Evolutionary conservation across 2,888 invertebrate species (phyloP).

Genomic region (Lamellibrachia columna): DNA sequence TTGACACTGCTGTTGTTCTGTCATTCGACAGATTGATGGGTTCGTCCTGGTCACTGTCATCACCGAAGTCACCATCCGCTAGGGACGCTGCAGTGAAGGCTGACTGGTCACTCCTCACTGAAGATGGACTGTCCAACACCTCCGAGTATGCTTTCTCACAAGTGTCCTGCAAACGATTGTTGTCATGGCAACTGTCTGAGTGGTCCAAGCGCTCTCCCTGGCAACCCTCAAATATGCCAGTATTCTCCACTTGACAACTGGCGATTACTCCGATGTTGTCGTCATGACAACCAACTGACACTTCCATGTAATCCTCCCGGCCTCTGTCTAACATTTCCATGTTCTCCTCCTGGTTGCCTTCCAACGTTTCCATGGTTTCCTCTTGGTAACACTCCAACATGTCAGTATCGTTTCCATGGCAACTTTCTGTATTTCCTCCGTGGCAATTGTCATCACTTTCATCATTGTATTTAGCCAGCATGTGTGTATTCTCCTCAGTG

Average conservation of each 20-base stretch:
- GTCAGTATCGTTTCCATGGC: neutral
- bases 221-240: neutral
- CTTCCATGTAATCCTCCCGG: neutral
- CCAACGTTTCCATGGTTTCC: neutral
- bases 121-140: neutral
- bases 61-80: neutral
- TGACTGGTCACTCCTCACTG: neutral
- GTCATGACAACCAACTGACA: neutral
- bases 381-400: neutral
- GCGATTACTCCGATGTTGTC: neutral
- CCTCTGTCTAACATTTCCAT: neutral
- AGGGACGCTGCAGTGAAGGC: neutral
- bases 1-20: neutral
- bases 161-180: neutral
- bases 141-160: neutral
- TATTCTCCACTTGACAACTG: neutral
- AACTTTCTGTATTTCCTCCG: neutral
- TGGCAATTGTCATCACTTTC: neutral
- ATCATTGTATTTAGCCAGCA: neutral
- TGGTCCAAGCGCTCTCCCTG: neutral
- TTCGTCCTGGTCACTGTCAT: conserved; percentile 5
- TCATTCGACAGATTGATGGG: conserved; percentile 16
- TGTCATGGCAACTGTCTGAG: neutral
- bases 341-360: neutral
- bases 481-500: neutral